phyloP scores from a whole-genome alignment of 2,113 vertebrate genomes.

The Dolichallabes microphthalmus region DNA sequence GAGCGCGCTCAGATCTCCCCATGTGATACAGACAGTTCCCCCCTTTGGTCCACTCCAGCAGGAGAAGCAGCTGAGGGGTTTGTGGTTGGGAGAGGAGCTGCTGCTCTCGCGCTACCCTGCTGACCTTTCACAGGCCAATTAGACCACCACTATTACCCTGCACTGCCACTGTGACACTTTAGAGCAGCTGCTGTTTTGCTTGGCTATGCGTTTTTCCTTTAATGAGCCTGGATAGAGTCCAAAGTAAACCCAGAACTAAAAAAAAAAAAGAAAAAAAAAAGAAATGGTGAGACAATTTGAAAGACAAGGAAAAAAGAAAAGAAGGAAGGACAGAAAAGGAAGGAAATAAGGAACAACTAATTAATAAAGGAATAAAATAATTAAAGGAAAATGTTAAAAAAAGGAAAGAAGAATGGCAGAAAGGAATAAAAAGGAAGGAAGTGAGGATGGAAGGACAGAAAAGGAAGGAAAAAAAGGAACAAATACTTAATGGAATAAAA shows the following conservation, averaged over 20 bases:
- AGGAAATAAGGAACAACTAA: no score
- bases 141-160: slow-evolving; percentile 38
- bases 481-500: not conserved
- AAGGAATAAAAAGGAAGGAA: not conserved
- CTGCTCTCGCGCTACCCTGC: slow-evolving; percentile 26
- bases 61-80: slow-evolving; percentile 31
- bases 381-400: not conserved
- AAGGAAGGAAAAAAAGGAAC: not conserved
- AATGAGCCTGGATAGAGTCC: slow-evolving; percentile 42
- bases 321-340: no score
- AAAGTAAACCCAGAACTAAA: not conserved
- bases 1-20: slow-evolving; percentile 8
- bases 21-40: slow-evolving; percentile 24
- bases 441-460: not conserved
- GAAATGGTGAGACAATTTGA: not conserved
- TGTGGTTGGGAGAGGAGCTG: slow-evolving; percentile 42
- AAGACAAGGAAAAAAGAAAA: not conserved
- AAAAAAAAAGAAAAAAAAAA: not conserved
- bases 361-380: no score
- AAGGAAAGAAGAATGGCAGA: not conserved
- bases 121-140: slow-evolving; percentile 58
- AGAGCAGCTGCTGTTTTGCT: slow-evolving; percentile 43
- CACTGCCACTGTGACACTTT: slow-evolving; percentile 45
- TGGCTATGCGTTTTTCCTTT: slow-evolving; percentile 45
- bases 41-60: not conserved